Conservation (phyloP, 2,888 invertebrate genomes). For the Torymus auratus region DNA sequence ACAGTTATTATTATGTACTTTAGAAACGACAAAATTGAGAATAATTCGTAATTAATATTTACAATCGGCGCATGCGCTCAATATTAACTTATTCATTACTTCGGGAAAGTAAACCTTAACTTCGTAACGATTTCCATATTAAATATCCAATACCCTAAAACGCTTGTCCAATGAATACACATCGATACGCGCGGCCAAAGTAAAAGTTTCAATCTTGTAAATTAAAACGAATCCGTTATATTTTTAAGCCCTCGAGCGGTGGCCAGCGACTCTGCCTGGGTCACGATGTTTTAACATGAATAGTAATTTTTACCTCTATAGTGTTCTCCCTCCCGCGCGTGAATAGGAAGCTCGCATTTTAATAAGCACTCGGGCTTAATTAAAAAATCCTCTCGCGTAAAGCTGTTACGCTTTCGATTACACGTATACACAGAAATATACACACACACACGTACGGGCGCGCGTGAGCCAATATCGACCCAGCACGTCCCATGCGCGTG, state of each 20-base stretch:
- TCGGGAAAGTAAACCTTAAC: too few species aligned
- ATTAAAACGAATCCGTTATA: neutral
- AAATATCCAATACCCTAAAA: too few species aligned
- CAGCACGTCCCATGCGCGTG: too few species aligned
- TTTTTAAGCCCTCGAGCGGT: too few species aligned
- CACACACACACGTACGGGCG: neutral
- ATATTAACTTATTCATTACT: too few species aligned
- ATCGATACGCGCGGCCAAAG: neutral
- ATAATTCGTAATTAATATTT: too few species aligned
- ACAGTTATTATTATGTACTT: too few species aligned
- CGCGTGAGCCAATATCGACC: neutral
- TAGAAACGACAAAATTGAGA: too few species aligned
- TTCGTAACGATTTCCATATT: too few species aligned
- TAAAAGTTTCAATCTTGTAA: neutral
- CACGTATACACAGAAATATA: neutral
- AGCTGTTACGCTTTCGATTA: neutral
- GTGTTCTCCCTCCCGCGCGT: too few species aligned
- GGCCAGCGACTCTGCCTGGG: too few species aligned
- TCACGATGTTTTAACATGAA: constrained; percentile 14
- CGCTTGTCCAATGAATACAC: neutral
- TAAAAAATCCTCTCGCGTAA: constrained; percentile 2
- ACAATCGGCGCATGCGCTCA: too few species aligned
- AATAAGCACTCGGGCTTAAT: constrained; percentile 26
- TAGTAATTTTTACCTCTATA: constrained; percentile 5
- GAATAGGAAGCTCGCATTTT: constrained; percentile 14